phyloP scores from a whole-genome alignment of 2,888 invertebrate species.

The Troilus luridus region DNA sequence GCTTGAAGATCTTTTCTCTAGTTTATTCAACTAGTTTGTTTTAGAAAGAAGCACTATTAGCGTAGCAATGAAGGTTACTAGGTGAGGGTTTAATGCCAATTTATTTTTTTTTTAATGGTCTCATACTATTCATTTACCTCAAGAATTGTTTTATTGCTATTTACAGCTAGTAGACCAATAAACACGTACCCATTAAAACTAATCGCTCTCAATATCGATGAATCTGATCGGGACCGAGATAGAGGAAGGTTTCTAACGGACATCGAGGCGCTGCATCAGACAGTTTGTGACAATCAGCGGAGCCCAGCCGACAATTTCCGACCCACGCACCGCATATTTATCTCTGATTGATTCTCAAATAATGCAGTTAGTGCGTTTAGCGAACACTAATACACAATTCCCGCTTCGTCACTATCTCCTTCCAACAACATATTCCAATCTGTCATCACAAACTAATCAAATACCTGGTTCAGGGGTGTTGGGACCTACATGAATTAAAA shows the following conservation, averaged over 20 bases:
- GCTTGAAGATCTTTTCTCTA: no score
- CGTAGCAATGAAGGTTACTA: no score
- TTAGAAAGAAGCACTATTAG: no score
- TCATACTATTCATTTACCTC: no score
- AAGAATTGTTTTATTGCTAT: no score
- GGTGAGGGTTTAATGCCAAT: no score
- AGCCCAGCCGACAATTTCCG: conserved; percentile 47
- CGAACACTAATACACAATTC: neutral
- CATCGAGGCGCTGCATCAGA: neutral
- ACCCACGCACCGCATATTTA: conserved; percentile 32
- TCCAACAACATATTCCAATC: conserved; percentile 19
- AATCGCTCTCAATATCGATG: neutral
- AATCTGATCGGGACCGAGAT: neutral
- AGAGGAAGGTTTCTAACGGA: neutral
- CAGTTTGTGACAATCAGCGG: neutral
- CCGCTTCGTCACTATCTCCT: neutral
- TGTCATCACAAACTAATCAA: neutral
- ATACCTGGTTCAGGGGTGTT: neutral
- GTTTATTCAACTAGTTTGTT: no score
- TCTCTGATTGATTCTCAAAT: conserved; percentile 46
- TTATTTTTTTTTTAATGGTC: no score
- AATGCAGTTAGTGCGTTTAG: conserved; percentile 18
- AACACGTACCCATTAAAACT: neutral
- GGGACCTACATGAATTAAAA: neutral
- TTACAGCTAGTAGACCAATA: no score